Conservation (phyloP, 2,888 invertebrate species). For the Cheilosia variabilis region DNA sequence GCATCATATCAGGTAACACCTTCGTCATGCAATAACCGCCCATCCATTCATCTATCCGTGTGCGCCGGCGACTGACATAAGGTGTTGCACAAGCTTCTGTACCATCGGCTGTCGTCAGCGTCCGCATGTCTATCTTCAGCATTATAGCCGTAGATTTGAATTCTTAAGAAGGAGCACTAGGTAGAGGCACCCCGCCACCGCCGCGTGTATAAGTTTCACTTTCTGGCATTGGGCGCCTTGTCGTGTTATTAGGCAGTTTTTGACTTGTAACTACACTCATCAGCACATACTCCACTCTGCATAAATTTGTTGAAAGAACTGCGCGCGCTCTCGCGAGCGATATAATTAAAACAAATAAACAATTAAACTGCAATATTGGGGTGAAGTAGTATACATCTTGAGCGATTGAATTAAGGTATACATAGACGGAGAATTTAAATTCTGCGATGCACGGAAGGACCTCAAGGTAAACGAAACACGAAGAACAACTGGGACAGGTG, state of each 20-base stretch:
- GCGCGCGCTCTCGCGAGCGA: constrained; percentile 32
- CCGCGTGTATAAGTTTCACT: constrained; percentile 40
- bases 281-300: constrained; percentile 9
- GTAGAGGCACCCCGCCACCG: neutral
- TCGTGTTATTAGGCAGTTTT: constrained; percentile 63
- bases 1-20: constrained; percentile 74
- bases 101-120: constrained; percentile 44
- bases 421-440: constrained; percentile 26
- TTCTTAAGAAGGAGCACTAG: constrained; percentile 33
- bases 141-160: constrained; percentile 23
- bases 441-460: constrained; percentile 14
- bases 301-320: constrained; percentile 22
- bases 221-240: constrained; percentile 63
- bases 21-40: constrained; percentile 73
- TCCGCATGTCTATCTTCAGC: constrained; percentile 26
- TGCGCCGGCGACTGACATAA: constrained; percentile 45
- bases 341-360: constrained; percentile 75
- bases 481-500: constrained; percentile 69
- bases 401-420: constrained; percentile 12
- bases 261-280: constrained; percentile 37
- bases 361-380: constrained; percentile 66
- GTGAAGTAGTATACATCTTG: constrained; percentile 46
- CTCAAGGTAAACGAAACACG: constrained; percentile 32
- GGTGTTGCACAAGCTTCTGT: constrained; percentile 72
- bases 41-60: constrained; percentile 57